These are phyloP conservation scores for Erpetoichthys calabaricus DNA, from an alignment of 2,797 vertebrate species.

Conservation along the genomic window DNA sequence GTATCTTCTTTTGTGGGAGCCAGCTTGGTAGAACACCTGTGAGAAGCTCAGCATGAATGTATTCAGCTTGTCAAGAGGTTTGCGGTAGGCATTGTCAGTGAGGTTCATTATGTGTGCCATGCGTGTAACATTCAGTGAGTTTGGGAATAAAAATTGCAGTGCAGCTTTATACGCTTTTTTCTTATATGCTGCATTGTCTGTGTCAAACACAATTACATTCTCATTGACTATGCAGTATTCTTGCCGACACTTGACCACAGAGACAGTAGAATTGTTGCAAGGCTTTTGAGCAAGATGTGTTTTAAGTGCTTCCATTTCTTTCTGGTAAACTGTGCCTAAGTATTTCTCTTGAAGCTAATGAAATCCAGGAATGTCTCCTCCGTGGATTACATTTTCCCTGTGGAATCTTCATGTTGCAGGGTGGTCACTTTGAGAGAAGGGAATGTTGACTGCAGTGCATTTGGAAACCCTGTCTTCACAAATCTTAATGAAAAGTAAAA, in stretches of 20 bases:
- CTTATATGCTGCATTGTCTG: constrained; percentile 20
- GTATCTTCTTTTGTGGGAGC: constrained; percentile 2
- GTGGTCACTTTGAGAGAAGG: too few species aligned
- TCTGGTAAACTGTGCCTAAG: constrained; percentile 10
- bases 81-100: constrained; percentile 15
- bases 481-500: too few species aligned
- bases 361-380: constrained; percentile 10
- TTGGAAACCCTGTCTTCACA: too few species aligned
- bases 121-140: constrained; percentile 17
- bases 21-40: constrained; percentile 19
- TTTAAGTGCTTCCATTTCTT: constrained; percentile 11
- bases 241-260: constrained; percentile 16
- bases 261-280: constrained; percentile 18
- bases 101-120: constrained; percentile 20
- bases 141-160: constrained; percentile 11
- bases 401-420: too few species aligned
- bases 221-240: constrained; percentile 16
- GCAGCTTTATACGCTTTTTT: constrained; percentile 17
- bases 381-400: too few species aligned
- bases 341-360: constrained; percentile 20
- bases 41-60: constrained; percentile 12
- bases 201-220: constrained; percentile 21
- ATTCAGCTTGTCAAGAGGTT: constrained; percentile 15
- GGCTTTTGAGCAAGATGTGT: constrained; percentile 11
- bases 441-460: too few species aligned